These are phyloP conservation scores for Scomber colias DNA, from an alignment of 2,113 vertebrate species.

Conservation along the genomic window DNA sequence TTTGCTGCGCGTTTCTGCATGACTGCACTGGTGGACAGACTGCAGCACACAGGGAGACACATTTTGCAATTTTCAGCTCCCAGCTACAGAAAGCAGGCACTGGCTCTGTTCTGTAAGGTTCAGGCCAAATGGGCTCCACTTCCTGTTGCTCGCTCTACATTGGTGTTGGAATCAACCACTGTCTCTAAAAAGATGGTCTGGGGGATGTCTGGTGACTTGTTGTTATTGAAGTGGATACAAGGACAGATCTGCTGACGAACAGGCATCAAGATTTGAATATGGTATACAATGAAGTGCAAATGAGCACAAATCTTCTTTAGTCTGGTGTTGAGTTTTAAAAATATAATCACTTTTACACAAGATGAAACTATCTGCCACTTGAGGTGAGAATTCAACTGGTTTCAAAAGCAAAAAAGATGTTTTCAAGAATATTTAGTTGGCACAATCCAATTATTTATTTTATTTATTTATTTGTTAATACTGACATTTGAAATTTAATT, in stretches of 20 bases:
- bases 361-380: no score
- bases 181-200: conserved; percentile 29
- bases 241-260: conserved; percentile 16
- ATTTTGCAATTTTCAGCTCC: conserved; percentile 66
- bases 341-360: no score
- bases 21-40: conserved; percentile 69
- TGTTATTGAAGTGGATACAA: conserved; percentile 39
- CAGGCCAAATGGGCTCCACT: conserved; percentile 67
- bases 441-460: neutral
- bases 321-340: no score
- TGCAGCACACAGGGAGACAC: conserved; percentile 69
- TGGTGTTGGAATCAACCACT: conserved; percentile 50
- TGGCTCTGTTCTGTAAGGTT: conserved; percentile 47
- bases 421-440: neutral
- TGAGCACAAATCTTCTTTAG: no score
- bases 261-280: no score
- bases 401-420: neutral
- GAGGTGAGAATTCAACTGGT: neutral
- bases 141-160: conserved; percentile 48
- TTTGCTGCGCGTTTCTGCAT: conserved; percentile 54
- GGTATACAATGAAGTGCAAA: no score
- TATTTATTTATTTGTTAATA: neutral
- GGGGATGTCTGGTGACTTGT: conserved; percentile 42
- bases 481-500: neutral
- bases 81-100: conserved; percentile 47